Evolutionary conservation across 2,888 invertebrate species (phyloP), one percentile per base, ranked within the genome.

Genomic region (Pristionchus mayeri): DNA sequence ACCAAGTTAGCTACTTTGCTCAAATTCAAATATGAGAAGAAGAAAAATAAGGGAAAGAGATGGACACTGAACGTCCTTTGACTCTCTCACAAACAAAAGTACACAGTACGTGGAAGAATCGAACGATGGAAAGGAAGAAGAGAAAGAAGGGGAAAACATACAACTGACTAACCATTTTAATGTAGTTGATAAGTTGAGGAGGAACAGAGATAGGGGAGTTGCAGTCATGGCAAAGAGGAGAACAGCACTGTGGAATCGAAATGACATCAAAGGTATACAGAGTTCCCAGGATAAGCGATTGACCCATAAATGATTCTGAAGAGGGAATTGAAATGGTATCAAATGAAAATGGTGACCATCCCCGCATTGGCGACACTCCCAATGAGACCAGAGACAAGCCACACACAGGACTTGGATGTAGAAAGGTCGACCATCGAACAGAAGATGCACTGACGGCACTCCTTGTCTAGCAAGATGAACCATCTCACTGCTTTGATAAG

Each of bases 231-330:
- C 89, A 89, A 3, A 85, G 84, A 18, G 88, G 85, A 71, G 89
- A 85, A 34, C 89, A 89, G 84, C 89, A 89, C 27, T 97, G 97
- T 94, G 96, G 96, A 87, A 98, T 97, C 93, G 98, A 98, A 93
- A 98, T 98, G 91, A 98, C 97, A 94, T 98, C 98, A 93, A 97
- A 98, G 86, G 97, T 96, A 94, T 98, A 98, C 97, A 98, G 97
- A 88, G 98, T 97, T 89, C 98, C 98, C 85, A 98, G 95, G 85
- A 98, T 96, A 87, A 98, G 95, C 82, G 97, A 96, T 37, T 96
- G 96, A 40, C 98, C 98, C 93, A 97, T 85, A 83, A 90, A 96
- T 90, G 95, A 95, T 91, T 95, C 95, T 79, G 95, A 48, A 84
- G 60, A 34, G 24, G 34, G 18, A 11, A 71, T 44, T 6, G 44